Evolutionary conservation across 2,797 vertebrate species (phyloP).

Genomic region (Amazona finschi): DNA sequence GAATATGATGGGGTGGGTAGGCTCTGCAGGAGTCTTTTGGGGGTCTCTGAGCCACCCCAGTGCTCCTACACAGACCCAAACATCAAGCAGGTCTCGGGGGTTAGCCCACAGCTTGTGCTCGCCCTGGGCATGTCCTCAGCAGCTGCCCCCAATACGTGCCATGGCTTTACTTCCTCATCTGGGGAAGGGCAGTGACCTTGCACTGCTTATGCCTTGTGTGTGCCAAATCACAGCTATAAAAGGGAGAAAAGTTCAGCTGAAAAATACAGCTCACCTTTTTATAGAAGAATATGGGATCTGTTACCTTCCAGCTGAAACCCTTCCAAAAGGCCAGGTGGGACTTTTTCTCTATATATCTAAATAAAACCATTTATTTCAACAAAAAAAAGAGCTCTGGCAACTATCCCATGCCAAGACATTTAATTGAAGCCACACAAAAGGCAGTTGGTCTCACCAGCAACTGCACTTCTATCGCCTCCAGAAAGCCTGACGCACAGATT

Average conservation of each 20-base stretch:
- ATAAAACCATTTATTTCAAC: background rate
- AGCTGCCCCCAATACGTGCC: fast-evolving
- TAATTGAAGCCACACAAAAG: constrained; percentile 33
- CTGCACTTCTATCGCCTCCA: background rate
- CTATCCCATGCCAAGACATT: background rate
- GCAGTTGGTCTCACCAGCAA: background rate
- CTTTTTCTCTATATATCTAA: background rate
- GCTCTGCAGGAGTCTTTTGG: background rate
- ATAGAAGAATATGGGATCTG: background rate
- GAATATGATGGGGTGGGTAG: background rate
- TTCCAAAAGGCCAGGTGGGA: constrained; percentile 43
- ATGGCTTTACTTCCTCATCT: background rate
- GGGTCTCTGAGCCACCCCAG: background rate
- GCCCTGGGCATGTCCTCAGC: background rate
- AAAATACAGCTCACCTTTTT: background rate
- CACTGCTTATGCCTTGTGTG: fast-evolving
- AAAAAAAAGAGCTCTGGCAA: background rate
- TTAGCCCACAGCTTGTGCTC: background rate
- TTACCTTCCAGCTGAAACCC: background rate
- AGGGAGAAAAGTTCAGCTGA: constrained; percentile 24
- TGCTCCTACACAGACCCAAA: background rate
- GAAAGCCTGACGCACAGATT: background rate
- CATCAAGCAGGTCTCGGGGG: fast-evolving
- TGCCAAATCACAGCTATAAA: background rate
- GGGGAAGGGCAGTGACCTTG: background rate